phyloP scores from a whole-genome alignment of 1,140 invertebrate genomes.

The Agraylea sexmaculata region DNA sequence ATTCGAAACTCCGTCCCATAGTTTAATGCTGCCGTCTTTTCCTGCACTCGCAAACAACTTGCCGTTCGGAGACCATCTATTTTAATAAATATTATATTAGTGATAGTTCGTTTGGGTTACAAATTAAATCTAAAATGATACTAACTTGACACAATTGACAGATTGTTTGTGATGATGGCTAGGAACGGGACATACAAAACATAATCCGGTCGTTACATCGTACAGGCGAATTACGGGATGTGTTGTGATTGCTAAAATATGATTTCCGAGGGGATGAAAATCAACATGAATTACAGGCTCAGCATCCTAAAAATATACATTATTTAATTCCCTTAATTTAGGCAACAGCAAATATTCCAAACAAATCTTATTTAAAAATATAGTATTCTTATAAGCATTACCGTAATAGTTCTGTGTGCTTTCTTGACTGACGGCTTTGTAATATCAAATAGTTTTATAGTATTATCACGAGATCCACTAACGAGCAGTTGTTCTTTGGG shows the following conservation, averaged over 20 bases:
- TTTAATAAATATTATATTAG: slow-evolving; percentile 14
- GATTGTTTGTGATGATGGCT: slow-evolving; percentile 82
- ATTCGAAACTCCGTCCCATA: slow-evolving; percentile 94
- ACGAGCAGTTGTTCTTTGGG: slow-evolving; percentile 85
- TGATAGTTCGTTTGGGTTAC: too few species aligned
- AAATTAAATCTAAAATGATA: too few species aligned
- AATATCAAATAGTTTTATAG: slow-evolving; percentile 94
- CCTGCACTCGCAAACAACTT: slow-evolving; percentile 82
- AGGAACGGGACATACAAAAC: slow-evolving; percentile 85
- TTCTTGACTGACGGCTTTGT: slow-evolving; percentile 97
- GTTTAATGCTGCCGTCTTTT: slow-evolving; percentile 87
- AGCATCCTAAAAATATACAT: slow-evolving; percentile 67
- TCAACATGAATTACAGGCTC: slow-evolving; percentile 78
- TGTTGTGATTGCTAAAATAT: slow-evolving; percentile 82
- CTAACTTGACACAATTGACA: slow-evolving; percentile 75
- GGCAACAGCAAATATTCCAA: slow-evolving; percentile 10
- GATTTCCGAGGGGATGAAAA: slow-evolving; percentile 94
- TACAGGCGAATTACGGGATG: slow-evolving; percentile 87
- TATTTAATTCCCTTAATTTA: too few species aligned
- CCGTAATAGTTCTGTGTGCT: slow-evolving; percentile 86
- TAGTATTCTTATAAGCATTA: slow-evolving; percentile 26
- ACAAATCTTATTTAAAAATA: slow-evolving; percentile 10
- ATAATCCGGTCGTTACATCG: slow-evolving; percentile 91
- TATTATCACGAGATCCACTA: slow-evolving; percentile 87
- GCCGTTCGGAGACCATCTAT: slow-evolving; percentile 63